Base-by-base conservation (phyloP, 2,888 invertebrate genomes). In the Chrysodeixis includens region DNA sequence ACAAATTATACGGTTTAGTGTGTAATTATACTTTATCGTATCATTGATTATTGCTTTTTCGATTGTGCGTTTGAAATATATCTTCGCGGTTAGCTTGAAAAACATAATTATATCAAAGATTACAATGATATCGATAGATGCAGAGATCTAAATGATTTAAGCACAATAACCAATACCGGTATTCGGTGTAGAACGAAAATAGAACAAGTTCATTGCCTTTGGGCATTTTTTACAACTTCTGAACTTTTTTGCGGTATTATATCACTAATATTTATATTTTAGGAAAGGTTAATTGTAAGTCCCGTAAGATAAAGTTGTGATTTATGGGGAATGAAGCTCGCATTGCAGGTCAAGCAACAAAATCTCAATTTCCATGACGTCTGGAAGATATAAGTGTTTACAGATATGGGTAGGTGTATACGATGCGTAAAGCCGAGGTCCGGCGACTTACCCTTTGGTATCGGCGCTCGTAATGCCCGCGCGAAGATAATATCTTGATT, bases 401-500 rank as follows among this genome's bases (percentile, higher is more conserved):
- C 55, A 68, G 75, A 73, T 65, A 61, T 56, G 57, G 61, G 66
- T 72, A 61, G 68, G 71, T 76, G 62, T 61, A 72, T 20, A 75
- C 40, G 73, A 62, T 74, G 74, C 74, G 81, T 77, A 66, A 71
- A 79, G 82, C 57, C 66, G 59, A 85, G 79, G 86, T 83, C 83
- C 86, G 79, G 80, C 84, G 85, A 90, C 88, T 89, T 86, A 90
- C 91, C 91, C 92, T 91, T 91, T 87, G 82, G 87, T 90, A 91
- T 88, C 90, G 87, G 87, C 86, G 87, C 67, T 76, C 73, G 89
- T 90, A 91, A 92, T 92, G 92, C 93, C 89, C 84, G 90, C 83
- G 79, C 84, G 82, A 86, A 90, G 94, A 94, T 94, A 93, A 88
- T 88, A 94, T 93, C 94, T 92, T 93, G 93, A 94, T 94, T 93